Conservation (phyloP, 2,113 vertebrate species). For the Myocastor coypus region DNA sequence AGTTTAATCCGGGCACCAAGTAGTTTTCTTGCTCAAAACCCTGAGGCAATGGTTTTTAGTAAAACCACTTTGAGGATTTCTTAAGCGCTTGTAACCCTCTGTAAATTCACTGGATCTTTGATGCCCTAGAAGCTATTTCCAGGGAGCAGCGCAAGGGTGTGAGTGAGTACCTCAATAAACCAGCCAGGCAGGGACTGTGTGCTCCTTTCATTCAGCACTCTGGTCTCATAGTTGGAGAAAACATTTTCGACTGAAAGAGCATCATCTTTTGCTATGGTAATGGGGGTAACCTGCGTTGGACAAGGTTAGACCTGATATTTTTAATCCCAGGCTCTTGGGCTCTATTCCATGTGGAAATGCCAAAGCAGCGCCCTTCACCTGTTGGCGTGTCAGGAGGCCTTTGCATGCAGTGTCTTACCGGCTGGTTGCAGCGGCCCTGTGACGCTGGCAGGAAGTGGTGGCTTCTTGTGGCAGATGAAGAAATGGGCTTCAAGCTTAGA, state of each 20-base stretch:
- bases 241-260: too few species aligned
- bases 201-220: not conserved
- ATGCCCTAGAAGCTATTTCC: not conserved
- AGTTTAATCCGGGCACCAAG: not conserved
- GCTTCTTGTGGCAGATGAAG: slow-evolving; percentile 23
- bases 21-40: slow-evolving; percentile 13
- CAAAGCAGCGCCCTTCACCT: slow-evolving; percentile 56
- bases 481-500: slow-evolving; percentile 29
- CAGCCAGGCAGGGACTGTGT: not conserved
- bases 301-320: slow-evolving; percentile 4
- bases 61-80: not conserved
- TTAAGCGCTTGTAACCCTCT: not conserved
- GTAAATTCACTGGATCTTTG: not conserved
- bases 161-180: not conserved
- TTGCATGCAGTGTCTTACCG: slow-evolving; percentile 1
- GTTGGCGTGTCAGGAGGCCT: slow-evolving; percentile 44
- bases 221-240: not conserved
- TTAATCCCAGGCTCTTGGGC: not conserved
- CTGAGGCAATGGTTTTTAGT: not conserved
- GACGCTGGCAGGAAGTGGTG: not conserved
- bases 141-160: not conserved
- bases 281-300: not conserved
- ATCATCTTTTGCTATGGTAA: not conserved
- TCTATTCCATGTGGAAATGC: slow-evolving; percentile 38
- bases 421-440: not conserved